phyloP scores from a whole-genome alignment of 2,797 vertebrate genomes.

The Neosilurus hyrtlii region DNA sequence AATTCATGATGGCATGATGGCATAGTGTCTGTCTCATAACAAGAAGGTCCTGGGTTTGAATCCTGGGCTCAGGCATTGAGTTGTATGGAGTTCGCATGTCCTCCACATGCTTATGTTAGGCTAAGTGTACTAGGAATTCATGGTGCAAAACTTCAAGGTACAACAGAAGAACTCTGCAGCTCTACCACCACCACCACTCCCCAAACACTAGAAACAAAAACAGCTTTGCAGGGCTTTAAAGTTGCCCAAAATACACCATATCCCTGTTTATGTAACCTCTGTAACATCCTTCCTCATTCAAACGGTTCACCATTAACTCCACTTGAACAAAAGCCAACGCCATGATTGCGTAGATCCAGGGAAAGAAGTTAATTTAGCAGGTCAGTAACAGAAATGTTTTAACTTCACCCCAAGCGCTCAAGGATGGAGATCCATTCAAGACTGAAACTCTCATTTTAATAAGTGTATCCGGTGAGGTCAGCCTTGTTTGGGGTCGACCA shows the following conservation, averaged over 20 bases:
- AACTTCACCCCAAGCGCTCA: background rate
- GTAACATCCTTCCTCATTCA: constrained; percentile 61
- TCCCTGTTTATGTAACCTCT: constrained; percentile 9
- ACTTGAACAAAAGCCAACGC: background rate
- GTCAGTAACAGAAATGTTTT: constrained; percentile 6
- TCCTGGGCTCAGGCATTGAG: too few species aligned
- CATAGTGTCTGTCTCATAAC: too few species aligned
- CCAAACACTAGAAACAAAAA: background rate
- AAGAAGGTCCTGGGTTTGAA: too few species aligned
- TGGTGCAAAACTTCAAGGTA: too few species aligned
- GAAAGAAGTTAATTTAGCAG: background rate
- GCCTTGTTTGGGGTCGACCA: background rate
- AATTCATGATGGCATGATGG: too few species aligned
- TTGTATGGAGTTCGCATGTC: too few species aligned
- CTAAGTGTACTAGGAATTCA: too few species aligned
- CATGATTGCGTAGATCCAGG: background rate
- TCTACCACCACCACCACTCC: background rate
- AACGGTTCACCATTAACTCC: constrained; percentile 40
- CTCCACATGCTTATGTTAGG: too few species aligned
- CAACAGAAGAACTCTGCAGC: background rate
- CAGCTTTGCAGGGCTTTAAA: background rate
- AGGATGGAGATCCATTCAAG: background rate
- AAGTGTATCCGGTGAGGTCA: background rate
- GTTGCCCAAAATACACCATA: background rate
- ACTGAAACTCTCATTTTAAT: background rate